These are phyloP conservation scores for Myiozetetes cayanensis DNA, from an alignment of 2,113 vertebrate species.

Conservation along the genomic window DNA sequence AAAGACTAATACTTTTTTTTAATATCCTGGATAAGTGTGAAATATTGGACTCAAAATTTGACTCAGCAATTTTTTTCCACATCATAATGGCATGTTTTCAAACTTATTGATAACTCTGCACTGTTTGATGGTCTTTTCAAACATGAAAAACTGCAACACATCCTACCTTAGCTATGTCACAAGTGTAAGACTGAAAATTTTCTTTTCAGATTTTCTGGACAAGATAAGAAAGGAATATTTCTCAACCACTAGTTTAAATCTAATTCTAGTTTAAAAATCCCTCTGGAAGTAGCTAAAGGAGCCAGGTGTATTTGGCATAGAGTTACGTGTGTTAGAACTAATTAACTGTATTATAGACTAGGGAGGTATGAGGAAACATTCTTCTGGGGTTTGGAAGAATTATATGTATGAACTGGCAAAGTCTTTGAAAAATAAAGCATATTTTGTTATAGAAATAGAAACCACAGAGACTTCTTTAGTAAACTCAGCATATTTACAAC, in stretches of 20 bases:
- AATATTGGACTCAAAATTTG: not conserved
- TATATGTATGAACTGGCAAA: not conserved
- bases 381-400: not conserved
- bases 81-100: not conserved
- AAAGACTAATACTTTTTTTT: not conserved
- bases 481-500: not conserved
- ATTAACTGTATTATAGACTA: not conserved
- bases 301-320: not conserved
- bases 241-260: not conserved
- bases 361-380: not conserved
- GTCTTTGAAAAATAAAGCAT: not conserved
- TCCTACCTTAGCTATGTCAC: not conserved
- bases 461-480: not conserved
- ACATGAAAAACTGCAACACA: not conserved
- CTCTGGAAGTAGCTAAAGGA: not conserved
- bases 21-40: not conserved
- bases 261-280: not conserved
- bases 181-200: not conserved
- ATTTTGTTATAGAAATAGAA: not conserved
- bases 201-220: not conserved
- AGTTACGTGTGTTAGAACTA: not conserved
- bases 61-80: not conserved
- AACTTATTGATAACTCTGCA: not conserved
- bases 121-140: not conserved
- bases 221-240: not conserved